phyloP scores from a whole-genome alignment of 1,140 invertebrate genomes.

The Trichoplusia ni region DNA sequence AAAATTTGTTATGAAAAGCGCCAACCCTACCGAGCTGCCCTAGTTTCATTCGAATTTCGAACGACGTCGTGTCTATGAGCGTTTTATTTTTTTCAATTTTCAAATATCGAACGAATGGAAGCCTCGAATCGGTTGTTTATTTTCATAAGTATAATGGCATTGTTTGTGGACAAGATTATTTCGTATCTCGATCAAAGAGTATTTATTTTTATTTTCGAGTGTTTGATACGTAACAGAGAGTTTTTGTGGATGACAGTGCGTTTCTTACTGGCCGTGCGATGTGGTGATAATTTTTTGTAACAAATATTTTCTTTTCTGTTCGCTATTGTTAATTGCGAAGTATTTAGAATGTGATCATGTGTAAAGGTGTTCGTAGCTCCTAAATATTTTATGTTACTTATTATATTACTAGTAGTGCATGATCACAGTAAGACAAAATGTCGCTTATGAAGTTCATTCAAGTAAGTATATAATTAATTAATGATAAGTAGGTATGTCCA shows the following conservation, averaged over 20 bases:
- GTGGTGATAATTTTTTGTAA: conserved; percentile 41
- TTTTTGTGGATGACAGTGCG: conserved; percentile 64
- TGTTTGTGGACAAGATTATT: conserved; percentile 71
- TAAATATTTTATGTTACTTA: too few relatives aligned
- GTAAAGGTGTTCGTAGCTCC: not conserved
- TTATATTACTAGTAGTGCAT: too few relatives aligned
- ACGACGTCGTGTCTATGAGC: conserved; percentile 56
- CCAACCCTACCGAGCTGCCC: conserved; percentile 60
- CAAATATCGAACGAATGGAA: conserved; percentile 58
- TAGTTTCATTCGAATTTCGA: conserved; percentile 65
- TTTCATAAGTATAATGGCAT: conserved; percentile 72
- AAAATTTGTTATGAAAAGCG: not conserved
- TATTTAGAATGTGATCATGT: not conserved
- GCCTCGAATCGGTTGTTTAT: conserved; percentile 59
- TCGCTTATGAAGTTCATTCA: too few relatives aligned
- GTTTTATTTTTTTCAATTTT: conserved; percentile 66
- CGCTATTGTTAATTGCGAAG: not conserved
- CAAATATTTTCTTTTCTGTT: conserved; percentile 7
- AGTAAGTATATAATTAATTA: too few relatives aligned
- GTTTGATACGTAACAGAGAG: conserved; percentile 43
- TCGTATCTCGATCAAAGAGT: conserved; percentile 65
- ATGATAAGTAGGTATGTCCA: too few relatives aligned
- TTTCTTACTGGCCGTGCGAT: conserved; percentile 48
- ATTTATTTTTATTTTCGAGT: conserved; percentile 46
- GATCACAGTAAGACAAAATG: too few relatives aligned